Base-by-base conservation (phyloP, 2,888 invertebrate genomes). In the Perizoma flavofasciatum region DNA sequence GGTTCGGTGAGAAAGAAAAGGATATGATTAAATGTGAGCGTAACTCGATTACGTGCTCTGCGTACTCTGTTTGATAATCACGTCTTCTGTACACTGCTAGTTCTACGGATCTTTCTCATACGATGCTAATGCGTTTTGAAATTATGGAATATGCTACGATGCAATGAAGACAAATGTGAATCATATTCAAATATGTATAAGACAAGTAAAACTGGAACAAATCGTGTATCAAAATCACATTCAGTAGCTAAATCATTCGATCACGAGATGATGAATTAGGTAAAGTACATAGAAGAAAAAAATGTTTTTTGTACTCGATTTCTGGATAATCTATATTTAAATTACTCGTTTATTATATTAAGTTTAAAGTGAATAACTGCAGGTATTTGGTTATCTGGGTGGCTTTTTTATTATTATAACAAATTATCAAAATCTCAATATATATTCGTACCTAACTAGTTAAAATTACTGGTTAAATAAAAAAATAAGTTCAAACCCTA, bases 141-240 rank as follows among this genome's bases (percentile, higher is more conserved):
- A 52, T 22, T 52, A 58, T 10, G 51, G 57, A 58, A 51, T 49
- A 51, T 33, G 6, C 35, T 47, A 43, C 32, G 47, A 56, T 40
- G 55, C 52, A 43, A 54, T 50, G 57, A 54, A 61, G 57, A 61
- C 57, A 61, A 61, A 61, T 57, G 53, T 44, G 46, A 22, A 61
- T 57, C 49, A 57, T 61, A 61, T 61, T 61, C 39, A 56, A 53
- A 56, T 57, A 44, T 8, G 47, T 22, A 22, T 22, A 22, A 22
- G 22, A 22, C 22, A 22, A 51, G 46, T 44, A 11, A 45, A 47
- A 43, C 39, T 45, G 45, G 61, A 61, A 61, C 55, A 61, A 52
- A 40, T 43, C 35, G n/a, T 37, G 37, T 37, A 37, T 35, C 43
- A 43, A 52, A 32, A 57, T 46, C n/a, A 32, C 43, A 43, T 47